Evolutionary conservation across 2,113 vertebrate genomes (phyloP), one percentile per base, ranked within the genome.

Genomic region (Larimichthys crocea): DNA sequence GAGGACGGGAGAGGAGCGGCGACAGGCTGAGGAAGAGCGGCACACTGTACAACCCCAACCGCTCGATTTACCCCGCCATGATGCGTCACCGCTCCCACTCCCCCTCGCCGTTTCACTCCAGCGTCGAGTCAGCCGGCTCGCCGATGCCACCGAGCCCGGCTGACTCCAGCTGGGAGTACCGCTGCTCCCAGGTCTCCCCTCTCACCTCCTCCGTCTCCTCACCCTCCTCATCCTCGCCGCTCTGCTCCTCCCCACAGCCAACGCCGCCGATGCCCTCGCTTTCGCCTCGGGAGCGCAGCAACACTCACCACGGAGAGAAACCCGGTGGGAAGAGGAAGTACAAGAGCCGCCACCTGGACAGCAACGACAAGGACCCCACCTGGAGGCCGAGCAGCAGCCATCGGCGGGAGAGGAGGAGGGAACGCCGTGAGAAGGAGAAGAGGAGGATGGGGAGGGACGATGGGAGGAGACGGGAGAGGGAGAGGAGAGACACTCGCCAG

Each of bases 311-410:
- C 19, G 46, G 63, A 0, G 91, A 93, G n/a, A 94, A 94, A 29
- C 93, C 93, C 0, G 78, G 92, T 0, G 93, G 93, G 10, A 94
- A 94, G 82, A 88, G 92, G 85, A 94, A 94, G 72, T 94, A 92
- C 80, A 94, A 94, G 84, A 94, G 93, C 77, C 93, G 92, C 1
- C 93, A 94, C 76, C 91, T 94, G 55, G 88, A 94, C 57, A 83
- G 56, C 56, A 44, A 74, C 11, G 53, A 71, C 26, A 80, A 61
- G 44, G 91, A 93, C 40, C 86, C 87, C 0, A 80, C 85, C 0
- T 91, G 88, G 90, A 83, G 60, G 82, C 91, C 85, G 1, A 53
- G 72, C 52, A 3, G 76, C 8, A 4, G 73, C 10, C 29, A 35
- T 0, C 3, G 2, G 1, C 0, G 9, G 10, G 73, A 82, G 59